Base-by-base conservation (phyloP, 2,888 invertebrate genomes). In the Drosophila picticornis region DNA sequence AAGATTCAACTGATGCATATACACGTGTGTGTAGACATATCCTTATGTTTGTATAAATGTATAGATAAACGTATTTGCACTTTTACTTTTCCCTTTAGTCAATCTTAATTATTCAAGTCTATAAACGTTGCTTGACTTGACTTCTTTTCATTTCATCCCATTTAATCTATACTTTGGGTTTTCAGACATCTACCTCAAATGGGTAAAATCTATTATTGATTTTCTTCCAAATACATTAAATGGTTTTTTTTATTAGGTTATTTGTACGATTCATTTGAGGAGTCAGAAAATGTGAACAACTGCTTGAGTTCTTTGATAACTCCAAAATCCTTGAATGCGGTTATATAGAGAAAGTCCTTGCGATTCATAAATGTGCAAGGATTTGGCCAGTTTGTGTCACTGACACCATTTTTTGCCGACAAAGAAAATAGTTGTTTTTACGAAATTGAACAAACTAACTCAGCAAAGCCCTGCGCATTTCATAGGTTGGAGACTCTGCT, bases 31-130 rank as follows among this genome's bases (percentile, higher is more conserved):
- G 25, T 19, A 6, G 3, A 36, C 25, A 27, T 32, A 25, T 46
- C 9, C 46, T 16, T 46, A 10, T 51, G 29, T 38, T 16, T 53
- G 32, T 43, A 25, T 29, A 22, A 16, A 34, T 48, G 27, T 13
- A 34, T 13, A 16, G 16, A 19, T 46, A 53, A 16, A 19, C 22
- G 19, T 9, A 22, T 65, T 32, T 5, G 7, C 22, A 19, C 46
- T 36, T 38, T n/a, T n/a, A 22, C 25, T 25, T 9, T 9, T 46
- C 4, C 38, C 38, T 22, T 50, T 27, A 38, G n/a, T 64, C 65
- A 48, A 53, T 63, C 66, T 63, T 53, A 29, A 63, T 63, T 67
- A 38, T 22, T 6, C 13, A n/a, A 27, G n/a, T 27, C 66, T 11
- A 2, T 25, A 53, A 19, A 9, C 22, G 34, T 2, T 25, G 22